Evolutionary conservation across 2,888 invertebrate genomes (phyloP).

Genomic region (Limnephilus rhombicus): DNA sequence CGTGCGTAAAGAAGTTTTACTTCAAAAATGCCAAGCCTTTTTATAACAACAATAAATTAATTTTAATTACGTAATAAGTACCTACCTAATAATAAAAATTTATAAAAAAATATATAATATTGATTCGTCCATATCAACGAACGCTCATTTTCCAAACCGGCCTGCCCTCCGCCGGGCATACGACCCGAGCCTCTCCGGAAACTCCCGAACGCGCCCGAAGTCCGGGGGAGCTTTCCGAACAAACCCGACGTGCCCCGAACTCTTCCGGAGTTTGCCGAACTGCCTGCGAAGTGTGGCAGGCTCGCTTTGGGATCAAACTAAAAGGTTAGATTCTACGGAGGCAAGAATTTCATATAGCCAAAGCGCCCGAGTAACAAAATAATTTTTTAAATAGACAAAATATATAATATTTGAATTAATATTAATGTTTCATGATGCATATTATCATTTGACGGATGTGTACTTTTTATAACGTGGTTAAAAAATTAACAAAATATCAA

Average conservation of each 20-base stretch:
- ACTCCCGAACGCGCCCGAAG: conserved; percentile 56
- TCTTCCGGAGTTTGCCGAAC: conserved; percentile 50
- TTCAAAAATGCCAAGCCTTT: too few relatives aligned
- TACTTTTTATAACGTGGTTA: neutral
- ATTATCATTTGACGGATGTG: neutral
- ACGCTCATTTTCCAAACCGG: conserved; percentile 44
- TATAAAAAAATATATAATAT: neutral
- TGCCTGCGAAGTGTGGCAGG: conserved; percentile 54
- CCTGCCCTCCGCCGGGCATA: conserved; percentile 57
- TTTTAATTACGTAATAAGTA: too few relatives aligned
- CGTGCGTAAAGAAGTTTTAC: too few relatives aligned
- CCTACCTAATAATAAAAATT: too few relatives aligned
- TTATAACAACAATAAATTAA: too few relatives aligned
- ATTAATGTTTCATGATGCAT: neutral
- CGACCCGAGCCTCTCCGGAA: conserved; percentile 57
- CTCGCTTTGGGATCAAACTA: conserved; percentile 50
- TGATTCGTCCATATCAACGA: conserved; percentile 43
- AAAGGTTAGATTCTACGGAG: conserved; percentile 15
- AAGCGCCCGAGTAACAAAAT: neutral
- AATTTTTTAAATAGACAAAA: neutral
- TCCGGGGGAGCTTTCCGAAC: conserved; percentile 58
- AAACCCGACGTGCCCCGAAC: conserved; percentile 40
- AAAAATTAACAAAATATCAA: neutral
- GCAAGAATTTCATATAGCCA: neutral
- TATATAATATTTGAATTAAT: neutral